Conservation (phyloP, 2,888 invertebrate species). For the Conistra vaccinii region DNA sequence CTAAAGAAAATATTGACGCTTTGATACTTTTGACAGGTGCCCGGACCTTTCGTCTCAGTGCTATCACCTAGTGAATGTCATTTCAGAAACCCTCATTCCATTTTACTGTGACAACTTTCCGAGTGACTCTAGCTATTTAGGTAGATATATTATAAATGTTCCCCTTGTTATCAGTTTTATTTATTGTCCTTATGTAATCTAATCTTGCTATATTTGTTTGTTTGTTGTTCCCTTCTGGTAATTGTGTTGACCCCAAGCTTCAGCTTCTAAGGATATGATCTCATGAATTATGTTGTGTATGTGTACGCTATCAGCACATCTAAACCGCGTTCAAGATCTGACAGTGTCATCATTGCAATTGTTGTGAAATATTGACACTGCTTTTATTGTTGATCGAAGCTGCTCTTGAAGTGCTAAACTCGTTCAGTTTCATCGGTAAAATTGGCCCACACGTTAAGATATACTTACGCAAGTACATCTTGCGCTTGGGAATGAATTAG, state of each 20-base stretch:
- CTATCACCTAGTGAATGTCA: no score
- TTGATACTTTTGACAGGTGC: no score
- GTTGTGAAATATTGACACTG: neutral
- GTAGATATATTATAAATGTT: slow-evolving; percentile 17
- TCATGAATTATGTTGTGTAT: slow-evolving; percentile 16
- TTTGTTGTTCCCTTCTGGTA: slow-evolving; percentile 20
- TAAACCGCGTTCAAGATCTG: neutral
- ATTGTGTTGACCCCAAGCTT: slow-evolving; percentile 7
- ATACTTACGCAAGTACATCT: no score
- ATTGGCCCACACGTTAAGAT: neutral
- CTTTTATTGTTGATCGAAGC: no score
- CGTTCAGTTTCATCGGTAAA: neutral
- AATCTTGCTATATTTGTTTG: slow-evolving; percentile 22
- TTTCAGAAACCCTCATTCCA: neutral
- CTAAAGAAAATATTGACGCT: no score
- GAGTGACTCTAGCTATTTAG: neutral
- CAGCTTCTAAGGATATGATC: neutral
- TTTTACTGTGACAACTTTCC: slow-evolving; percentile 1
- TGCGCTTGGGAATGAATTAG: no score
- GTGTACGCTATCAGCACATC: neutral
- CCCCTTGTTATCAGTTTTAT: slow-evolving; percentile 33
- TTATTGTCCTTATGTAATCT: slow-evolving; percentile 27
- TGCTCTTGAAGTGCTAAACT: neutral
- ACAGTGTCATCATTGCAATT: no score
- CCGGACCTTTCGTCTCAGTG: no score